phyloP scores from a whole-genome alignment of 2,888 invertebrate species.

The Lordiphosa andalusiaca region DNA sequence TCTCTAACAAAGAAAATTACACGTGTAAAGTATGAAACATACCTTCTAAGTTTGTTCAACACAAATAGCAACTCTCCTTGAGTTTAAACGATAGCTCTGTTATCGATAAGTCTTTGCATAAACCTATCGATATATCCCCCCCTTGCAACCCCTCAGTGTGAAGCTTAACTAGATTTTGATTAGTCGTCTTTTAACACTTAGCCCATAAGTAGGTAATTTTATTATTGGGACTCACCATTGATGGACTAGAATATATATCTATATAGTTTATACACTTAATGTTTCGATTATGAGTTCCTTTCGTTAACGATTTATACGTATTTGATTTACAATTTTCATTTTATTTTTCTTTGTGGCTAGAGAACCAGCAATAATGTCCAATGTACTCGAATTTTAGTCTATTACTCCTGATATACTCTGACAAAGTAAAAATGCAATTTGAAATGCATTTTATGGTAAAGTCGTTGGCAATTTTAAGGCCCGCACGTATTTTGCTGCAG shows the following conservation, averaged over 20 bases:
- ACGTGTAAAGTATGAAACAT: too few relatives aligned
- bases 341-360: slow-evolving; percentile 53
- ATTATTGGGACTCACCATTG: slow-evolving; percentile 3
- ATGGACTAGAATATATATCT: slow-evolving; percentile 1
- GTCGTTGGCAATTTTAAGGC: slow-evolving; percentile 78
- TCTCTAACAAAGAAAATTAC: too few relatives aligned
- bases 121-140: too few relatives aligned
- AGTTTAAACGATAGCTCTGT: too few relatives aligned
- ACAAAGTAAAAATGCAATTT: slow-evolving; percentile 70
- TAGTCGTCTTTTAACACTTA: neutral
- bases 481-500: slow-evolving; percentile 49
- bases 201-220: slow-evolving; percentile 7
- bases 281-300: slow-evolving; percentile 19
- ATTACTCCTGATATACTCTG: slow-evolving; percentile 79
- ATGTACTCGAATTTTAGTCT: slow-evolving; percentile 79
- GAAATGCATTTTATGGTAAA: slow-evolving; percentile 58
- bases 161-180: neutral
- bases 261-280: slow-evolving; percentile 19
- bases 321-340: slow-evolving; percentile 17
- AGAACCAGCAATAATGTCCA: slow-evolving; percentile 54
- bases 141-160: too few relatives aligned
- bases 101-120: too few relatives aligned
- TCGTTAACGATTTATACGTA: slow-evolving; percentile 20
- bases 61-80: too few relatives aligned
- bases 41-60: too few relatives aligned